Conservation (phyloP, 2,888 invertebrate species). For the Candidula unifasciata region DNA sequence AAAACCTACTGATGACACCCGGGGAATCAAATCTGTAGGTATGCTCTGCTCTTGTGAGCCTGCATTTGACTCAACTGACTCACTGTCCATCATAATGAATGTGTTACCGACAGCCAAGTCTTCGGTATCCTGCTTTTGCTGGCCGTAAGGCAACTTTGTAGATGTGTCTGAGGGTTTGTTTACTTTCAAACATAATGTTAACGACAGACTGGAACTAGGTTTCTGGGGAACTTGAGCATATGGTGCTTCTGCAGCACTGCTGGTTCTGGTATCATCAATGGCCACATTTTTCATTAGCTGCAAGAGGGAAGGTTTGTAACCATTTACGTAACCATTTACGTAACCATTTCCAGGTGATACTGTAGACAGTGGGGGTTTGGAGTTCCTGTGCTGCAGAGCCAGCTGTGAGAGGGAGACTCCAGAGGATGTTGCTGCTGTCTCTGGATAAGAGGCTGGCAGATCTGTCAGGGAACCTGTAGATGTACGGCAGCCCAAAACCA, state of each 20-base stretch:
- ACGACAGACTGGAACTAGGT: not conserved
- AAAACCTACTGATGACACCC: slow-evolving; percentile 20
- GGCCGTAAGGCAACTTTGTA: not conserved
- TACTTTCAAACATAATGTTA: slow-evolving; percentile 27
- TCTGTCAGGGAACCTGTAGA: not conserved
- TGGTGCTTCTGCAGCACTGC: not conserved
- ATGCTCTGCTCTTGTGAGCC: not conserved
- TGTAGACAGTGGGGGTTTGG: not conserved
- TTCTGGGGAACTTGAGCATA: too few relatives aligned
- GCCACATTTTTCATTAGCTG: not conserved
- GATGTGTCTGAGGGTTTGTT: not conserved
- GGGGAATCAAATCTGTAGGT: slow-evolving; percentile 20
- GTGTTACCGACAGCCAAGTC: not conserved
- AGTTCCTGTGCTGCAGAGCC: slow-evolving; percentile 28
- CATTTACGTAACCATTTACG: too few relatives aligned
- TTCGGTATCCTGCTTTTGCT: not conserved
- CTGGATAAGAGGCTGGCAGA: not conserved
- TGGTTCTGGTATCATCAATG: not conserved
- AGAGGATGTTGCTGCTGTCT: not conserved
- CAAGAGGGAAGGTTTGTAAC: not conserved
- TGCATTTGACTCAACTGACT: not conserved
- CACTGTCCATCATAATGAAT: not conserved
- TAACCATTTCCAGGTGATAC: not conserved
- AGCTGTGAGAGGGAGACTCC: slow-evolving; percentile 2
- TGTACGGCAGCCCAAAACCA: not conserved